Evolutionary conservation across 2,113 vertebrate genomes (phyloP).

Genomic region (Oxygymnocypris stewartii): DNA sequence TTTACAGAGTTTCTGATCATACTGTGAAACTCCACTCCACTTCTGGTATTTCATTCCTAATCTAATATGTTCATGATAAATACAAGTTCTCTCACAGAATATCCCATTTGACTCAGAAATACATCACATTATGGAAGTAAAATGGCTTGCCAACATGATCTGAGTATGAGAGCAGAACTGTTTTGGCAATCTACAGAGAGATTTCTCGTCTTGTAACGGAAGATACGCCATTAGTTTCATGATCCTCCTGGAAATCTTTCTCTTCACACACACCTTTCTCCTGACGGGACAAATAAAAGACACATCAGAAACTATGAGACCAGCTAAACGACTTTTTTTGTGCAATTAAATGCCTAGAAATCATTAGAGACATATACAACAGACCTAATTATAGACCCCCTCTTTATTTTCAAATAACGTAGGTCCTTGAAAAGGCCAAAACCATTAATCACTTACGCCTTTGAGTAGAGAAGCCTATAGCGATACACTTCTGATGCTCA

Average conservation of each 20-base stretch:
- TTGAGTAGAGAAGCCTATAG: neutral
- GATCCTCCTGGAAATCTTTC: conserved; percentile 43
- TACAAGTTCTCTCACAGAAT: neutral
- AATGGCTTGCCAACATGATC: neutral
- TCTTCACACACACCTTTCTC: conserved; percentile 59
- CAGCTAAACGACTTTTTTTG: neutral
- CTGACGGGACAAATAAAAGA: conserved; percentile 40
- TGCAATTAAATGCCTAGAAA: neutral
- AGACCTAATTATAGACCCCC: conserved; percentile 24
- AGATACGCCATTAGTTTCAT: neutral
- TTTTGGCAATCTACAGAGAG: neutral
- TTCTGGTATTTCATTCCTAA: neutral
- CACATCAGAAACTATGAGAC: neutral
- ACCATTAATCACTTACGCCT: neutral
- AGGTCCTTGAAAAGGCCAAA: conserved; percentile 13
- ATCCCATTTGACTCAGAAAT: neutral
- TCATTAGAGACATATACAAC: neutral
- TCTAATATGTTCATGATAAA: neutral
- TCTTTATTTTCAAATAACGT: conserved; percentile 13
- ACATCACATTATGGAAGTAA: neutral
- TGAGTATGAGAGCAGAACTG: neutral
- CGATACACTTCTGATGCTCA: neutral
- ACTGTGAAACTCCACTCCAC: neutral
- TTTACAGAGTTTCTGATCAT: neutral
- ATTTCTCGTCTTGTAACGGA: conserved; percentile 8